These are phyloP conservation scores for Euplexia lucipara DNA, from an alignment of 2,888 invertebrate species.

Conservation along the genomic window DNA sequence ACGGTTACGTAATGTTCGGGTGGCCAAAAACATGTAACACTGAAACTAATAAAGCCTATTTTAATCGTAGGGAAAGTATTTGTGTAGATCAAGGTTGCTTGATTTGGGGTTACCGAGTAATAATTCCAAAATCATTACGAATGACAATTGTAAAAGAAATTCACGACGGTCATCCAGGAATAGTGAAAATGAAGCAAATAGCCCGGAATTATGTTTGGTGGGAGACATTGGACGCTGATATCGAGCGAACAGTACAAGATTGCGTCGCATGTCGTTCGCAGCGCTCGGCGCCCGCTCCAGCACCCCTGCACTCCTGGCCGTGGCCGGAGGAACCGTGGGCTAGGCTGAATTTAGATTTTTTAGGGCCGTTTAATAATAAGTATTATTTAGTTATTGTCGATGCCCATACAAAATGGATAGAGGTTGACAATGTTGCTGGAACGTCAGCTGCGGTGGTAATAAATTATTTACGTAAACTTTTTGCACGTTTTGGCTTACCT, in stretches of 20 bases:
- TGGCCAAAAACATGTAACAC: not conserved
- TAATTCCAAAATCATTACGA: no score
- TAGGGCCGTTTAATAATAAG: no score
- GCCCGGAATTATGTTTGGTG: no score
- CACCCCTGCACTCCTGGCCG: slow-evolving; percentile 5
- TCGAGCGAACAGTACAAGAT: no score
- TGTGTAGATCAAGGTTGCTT: not conserved
- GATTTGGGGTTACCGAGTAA: no score
- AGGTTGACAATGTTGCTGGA: not conserved
- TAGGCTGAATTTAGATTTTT: slow-evolving; percentile 6
- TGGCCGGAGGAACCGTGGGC: slow-evolving; percentile 10
- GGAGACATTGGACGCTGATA: no score
- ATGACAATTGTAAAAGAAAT: no score
- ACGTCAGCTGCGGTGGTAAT: slow-evolving; percentile 2
- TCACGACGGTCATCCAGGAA: no score
- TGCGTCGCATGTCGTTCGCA: not conserved
- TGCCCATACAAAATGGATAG: no score
- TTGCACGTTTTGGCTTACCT: slow-evolving; percentile 3
- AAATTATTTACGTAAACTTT: no score
- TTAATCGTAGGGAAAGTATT: slow-evolving; percentile 10
- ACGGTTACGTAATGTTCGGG: slow-evolving; percentile 20
- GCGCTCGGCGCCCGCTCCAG: slow-evolving; percentile 7
- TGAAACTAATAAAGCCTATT: slow-evolving; percentile 20
- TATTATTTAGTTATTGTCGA: no score
- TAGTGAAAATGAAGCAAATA: no score